A percentile compares a stretch with the other conserved stretches of the same genome.
These are phyloP conservation scores for Rotaria macrura DNA, from an alignment of 2,888 invertebrate genomes.

Conservation along the genomic window DNA sequence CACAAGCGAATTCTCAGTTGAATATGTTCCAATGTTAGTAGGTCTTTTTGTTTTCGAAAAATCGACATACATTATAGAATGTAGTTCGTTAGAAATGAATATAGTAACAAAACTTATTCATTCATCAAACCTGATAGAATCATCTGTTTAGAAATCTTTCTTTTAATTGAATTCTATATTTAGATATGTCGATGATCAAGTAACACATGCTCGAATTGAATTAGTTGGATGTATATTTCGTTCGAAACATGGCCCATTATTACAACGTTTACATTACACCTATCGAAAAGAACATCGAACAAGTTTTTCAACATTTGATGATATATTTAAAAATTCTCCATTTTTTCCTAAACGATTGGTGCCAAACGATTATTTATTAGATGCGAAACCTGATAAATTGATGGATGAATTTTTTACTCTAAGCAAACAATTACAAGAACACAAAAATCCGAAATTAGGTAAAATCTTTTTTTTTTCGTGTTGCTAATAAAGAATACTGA, in stretches of 20 bases:
- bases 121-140: no score
- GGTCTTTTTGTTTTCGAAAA: no score
- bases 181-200: slow-evolving; percentile 10
- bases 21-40: no score
- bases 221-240: background rate
- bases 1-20: no score
- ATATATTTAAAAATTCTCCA: background rate
- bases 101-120: no score
- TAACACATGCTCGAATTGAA: slow-evolving; percentile 22
- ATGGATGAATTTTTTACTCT: background rate
- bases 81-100: no score
- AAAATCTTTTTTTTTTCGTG: background rate
- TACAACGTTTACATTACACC: slow-evolving; percentile 16
- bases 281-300: background rate
- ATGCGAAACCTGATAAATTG: background rate
- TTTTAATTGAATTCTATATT: background rate
- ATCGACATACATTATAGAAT: no score
- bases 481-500: background rate
- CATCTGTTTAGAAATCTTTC: no score
- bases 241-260: background rate
- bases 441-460: background rate
- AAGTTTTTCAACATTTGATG: background rate
- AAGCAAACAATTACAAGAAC: background rate
- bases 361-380: background rate
- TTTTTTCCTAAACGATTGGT: background rate